Percentiles rank a stretch among this genome's conserved stretches.
phyloP scores from a whole-genome alignment of 2,113 vertebrate species.

The Catharus bicknelli region DNA sequence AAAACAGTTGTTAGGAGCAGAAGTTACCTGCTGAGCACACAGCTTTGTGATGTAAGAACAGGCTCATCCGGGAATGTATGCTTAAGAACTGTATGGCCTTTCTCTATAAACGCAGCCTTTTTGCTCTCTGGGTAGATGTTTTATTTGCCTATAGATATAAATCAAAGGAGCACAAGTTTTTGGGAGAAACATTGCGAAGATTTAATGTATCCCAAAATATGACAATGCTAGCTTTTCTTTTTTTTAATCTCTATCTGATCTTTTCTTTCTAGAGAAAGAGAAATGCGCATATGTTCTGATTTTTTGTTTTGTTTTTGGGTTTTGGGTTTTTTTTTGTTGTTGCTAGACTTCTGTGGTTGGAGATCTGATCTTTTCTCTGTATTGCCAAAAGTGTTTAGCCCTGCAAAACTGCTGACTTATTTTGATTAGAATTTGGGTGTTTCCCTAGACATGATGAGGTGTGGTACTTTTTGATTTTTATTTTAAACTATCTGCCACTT shows the following conservation, averaged over 20 bases:
- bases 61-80: background rate
- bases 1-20: background rate
- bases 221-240: background rate
- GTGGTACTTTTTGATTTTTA: background rate
- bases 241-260: background rate
- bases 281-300: background rate
- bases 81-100: background rate
- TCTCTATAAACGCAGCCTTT: background rate
- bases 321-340: background rate
- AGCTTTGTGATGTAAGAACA: background rate
- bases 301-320: background rate
- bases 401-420: background rate
- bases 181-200: background rate
- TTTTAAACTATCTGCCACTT: background rate
- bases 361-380: background rate
- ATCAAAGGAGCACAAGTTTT: background rate
- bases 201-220: background rate
- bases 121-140: background rate
- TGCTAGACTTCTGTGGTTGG: background rate
- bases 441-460: background rate
- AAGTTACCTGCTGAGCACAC: conserved; percentile 17
- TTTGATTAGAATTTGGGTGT: background rate
- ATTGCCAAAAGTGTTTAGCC: background rate
- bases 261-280: background rate
- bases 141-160: background rate